phyloP scores from a whole-genome alignment of 1,140 invertebrate genomes.

The Drosophila aff. region DNA sequence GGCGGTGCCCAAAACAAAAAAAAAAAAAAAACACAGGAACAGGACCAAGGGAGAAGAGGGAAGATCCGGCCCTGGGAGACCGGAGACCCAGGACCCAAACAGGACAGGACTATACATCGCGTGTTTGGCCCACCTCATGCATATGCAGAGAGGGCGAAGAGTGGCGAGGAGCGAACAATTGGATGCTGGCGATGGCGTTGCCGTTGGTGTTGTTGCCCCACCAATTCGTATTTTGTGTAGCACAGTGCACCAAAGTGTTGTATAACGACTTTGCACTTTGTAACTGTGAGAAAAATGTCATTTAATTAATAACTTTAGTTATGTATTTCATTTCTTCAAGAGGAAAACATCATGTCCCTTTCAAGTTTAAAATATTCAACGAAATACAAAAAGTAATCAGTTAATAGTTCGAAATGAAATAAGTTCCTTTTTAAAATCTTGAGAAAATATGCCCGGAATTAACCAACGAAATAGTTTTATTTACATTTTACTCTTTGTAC shows the following conservation, averaged over 20 bases:
- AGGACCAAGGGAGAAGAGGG: not conserved
- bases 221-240: conserved; percentile 10
- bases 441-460: not conserved
- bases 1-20: too few relatives aligned
- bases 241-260: conserved; percentile 23
- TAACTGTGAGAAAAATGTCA: conserved; percentile 1
- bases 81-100: conserved; percentile 27
- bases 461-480: too few relatives aligned
- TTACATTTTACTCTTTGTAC: not conserved
- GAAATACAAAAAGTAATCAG: not conserved
- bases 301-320: not conserved
- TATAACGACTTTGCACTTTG: conserved; percentile 8
- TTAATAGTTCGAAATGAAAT: not conserved
- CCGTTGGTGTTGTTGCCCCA: not conserved
- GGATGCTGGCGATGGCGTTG: conserved; percentile 33
- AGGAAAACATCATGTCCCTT: not conserved
- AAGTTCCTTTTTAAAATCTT: not conserved
- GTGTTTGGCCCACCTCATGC: conserved; percentile 40
- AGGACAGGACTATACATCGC: conserved; percentile 42
- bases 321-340: too few relatives aligned
- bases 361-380: not conserved
- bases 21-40: not conserved
- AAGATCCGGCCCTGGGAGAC: conserved; percentile 28
- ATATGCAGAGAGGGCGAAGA: conserved; percentile 9
- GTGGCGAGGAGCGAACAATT: conserved; percentile 21